Evolutionary conservation across 1,140 invertebrate genomes (phyloP), one percentile per base, ranked within the genome.

Genomic region (Akabosia matsudoensis): DNA sequence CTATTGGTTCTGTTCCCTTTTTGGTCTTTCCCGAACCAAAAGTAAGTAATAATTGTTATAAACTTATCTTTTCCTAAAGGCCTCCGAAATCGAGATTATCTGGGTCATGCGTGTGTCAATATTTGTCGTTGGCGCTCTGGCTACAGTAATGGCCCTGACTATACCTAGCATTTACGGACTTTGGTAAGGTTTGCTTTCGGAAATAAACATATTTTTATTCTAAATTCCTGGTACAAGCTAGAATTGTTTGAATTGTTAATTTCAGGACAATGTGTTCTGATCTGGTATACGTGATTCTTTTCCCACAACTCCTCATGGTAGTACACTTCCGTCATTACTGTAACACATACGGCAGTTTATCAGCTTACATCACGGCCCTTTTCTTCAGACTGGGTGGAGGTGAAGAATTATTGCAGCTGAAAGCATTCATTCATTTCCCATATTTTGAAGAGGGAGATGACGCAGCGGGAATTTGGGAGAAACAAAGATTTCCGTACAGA

Each of bases 301-400:
- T 94, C 82, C 93, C 92, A 0, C 92, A 94, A 87, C 86, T 94
- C 1, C 84, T 93, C n/a, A 89, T 90, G 61, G 90, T 93, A n/a
- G 87, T 94, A 14, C 91, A 93, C 83, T 90, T 90, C 85, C 85
- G 88, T 18, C 84, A 87, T 37, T 84, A 88, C 76, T 89, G 89
- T 78, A 93, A 94, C 84, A 92, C 91, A 0, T 94, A 94, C 81
- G 92, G 92, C 4, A 93, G 91, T 28, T 84, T 93, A 2, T 85
- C 87, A 1, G 88, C 88, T 26, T 92, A 91, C 82, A 83, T 89
- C 14, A 83, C 90, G 16, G 92, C 91, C 1, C 82, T 93, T 30
- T 80, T 90, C 54, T 83, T 93, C 34, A 86, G 93, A 13, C 84
- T 93, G 4, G 85, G 89, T 4, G 91, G 91, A 86, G 82, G 81